Evolutionary conservation across 2,888 invertebrate genomes (phyloP).

Genomic region (Lutraria lutraria): DNA sequence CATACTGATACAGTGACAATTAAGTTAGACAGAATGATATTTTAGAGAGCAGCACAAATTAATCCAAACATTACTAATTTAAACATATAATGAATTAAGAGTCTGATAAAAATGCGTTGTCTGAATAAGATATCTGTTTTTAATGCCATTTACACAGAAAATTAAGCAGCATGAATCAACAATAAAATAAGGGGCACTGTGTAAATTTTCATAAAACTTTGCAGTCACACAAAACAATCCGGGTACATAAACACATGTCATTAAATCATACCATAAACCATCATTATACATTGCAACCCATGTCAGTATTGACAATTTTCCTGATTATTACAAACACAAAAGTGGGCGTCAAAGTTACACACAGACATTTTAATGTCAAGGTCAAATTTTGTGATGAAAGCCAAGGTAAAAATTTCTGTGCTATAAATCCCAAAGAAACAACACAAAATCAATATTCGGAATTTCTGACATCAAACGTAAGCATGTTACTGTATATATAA

Average conservation of each 20-base stretch:
- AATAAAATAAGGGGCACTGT: not conserved
- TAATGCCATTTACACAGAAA: not conserved
- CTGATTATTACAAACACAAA: not conserved
- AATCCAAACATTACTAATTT: too few relatives aligned
- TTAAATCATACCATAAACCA: not conserved
- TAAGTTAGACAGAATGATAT: not conserved
- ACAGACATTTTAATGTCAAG: constrained; percentile 22
- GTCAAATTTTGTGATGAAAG: not conserved
- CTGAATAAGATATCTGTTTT: not conserved
- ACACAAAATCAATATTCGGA: constrained; percentile 3
- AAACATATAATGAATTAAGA: too few relatives aligned
- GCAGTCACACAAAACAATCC: not conserved
- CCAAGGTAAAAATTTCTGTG: not conserved
- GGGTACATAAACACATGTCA: not conserved
- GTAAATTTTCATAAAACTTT: not conserved
- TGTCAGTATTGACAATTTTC: not conserved
- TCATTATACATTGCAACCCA: not conserved
- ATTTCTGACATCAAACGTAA: constrained; percentile 6
- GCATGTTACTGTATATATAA: constrained; percentile 30
- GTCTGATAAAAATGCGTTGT: not conserved
- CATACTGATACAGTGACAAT: not conserved
- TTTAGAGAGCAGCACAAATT: too few relatives aligned
- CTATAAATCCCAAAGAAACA: constrained; percentile 13
- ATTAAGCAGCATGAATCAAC: not conserved
- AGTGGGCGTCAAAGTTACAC: constrained; percentile 19